Evolutionary conservation across 2,888 invertebrate species (phyloP).

Genomic region (Theristus sp.): DNA sequence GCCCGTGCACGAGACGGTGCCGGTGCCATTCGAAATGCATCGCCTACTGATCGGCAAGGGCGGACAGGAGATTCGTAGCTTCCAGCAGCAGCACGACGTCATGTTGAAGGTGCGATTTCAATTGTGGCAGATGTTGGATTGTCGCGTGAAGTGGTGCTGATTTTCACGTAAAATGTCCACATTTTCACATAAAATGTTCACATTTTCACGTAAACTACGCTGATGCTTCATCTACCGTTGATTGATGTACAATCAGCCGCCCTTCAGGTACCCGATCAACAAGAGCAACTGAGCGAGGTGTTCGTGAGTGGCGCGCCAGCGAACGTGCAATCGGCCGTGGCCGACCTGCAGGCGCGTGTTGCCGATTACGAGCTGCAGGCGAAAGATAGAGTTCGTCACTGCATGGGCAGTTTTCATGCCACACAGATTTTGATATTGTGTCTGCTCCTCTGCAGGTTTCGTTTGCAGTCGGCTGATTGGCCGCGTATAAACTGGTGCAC

Average conservation of each 20-base stretch:
- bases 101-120: slow-evolving; percentile 13
- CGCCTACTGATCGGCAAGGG: slow-evolving; percentile 80
- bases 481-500: too few species aligned
- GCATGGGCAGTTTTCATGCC: too few species aligned
- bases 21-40: slow-evolving; percentile 75
- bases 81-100: slow-evolving; percentile 11
- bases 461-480: too few species aligned
- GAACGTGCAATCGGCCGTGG: slow-evolving; percentile 40
- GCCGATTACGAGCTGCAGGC: slow-evolving; percentile 49
- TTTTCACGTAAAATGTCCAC: too few species aligned
- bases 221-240: too few species aligned
- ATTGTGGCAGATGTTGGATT: too few species aligned
- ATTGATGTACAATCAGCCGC: too few species aligned
- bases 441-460: too few species aligned
- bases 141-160: too few species aligned
- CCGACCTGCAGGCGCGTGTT: slow-evolving; percentile 14
- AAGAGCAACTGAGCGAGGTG: slow-evolving; percentile 62
- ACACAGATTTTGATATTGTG: too few species aligned
- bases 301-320: slow-evolving; percentile 60
- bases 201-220: too few species aligned
- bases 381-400: slow-evolving; percentile 56
- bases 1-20: background rate
- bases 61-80: slow-evolving; percentile 55
- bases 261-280: slow-evolving; percentile 55
- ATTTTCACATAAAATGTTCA: too few species aligned